Conservation (phyloP, 1,140 invertebrate species). For the Oreohelix idahoensis region DNA sequence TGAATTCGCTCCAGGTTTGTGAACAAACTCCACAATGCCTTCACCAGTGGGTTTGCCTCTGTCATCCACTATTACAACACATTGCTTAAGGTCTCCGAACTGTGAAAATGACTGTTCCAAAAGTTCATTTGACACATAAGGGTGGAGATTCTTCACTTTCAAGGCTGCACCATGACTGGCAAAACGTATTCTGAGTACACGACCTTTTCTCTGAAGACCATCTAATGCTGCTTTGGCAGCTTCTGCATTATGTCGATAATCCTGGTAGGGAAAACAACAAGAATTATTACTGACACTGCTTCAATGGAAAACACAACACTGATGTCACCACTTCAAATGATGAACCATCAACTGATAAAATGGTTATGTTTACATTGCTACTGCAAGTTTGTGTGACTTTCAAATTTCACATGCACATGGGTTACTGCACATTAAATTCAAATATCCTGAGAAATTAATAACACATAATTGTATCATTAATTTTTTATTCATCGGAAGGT, state of each 20-base stretch:
- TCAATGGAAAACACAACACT: too few species aligned
- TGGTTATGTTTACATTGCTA: too few species aligned
- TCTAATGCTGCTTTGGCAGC: slow-evolving; percentile 95
- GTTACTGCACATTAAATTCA: too few species aligned
- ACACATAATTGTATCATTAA: too few species aligned
- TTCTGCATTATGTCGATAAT: slow-evolving; percentile 95
- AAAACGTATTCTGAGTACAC: slow-evolving; percentile 92
- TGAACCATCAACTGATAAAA: too few species aligned
- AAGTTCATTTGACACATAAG: slow-evolving; percentile 95
- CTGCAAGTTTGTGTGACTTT: too few species aligned
- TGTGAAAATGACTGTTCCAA: slow-evolving; percentile 92
- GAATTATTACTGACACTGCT: too few species aligned
- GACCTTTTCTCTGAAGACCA: slow-evolving; percentile 87
- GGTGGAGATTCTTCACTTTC: slow-evolving; percentile 92
- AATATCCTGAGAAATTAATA: too few species aligned
- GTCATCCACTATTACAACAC: slow-evolving; percentile 95
- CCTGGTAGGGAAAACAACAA: slow-evolving; percentile 76
- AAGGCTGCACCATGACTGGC: slow-evolving; percentile 94
- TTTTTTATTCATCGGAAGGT: too few species aligned
- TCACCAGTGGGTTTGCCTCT: slow-evolving; percentile 94
- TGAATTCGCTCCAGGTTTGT: slow-evolving; percentile 88
- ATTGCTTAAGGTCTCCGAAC: slow-evolving; percentile 93
- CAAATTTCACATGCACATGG: too few species aligned
- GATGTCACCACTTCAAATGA: too few species aligned
- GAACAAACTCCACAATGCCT: slow-evolving; percentile 95